Evolutionary conservation across 64 coral and sea anemone genomes (phyloP).

Genomic region (Porites australiensis): DNA sequence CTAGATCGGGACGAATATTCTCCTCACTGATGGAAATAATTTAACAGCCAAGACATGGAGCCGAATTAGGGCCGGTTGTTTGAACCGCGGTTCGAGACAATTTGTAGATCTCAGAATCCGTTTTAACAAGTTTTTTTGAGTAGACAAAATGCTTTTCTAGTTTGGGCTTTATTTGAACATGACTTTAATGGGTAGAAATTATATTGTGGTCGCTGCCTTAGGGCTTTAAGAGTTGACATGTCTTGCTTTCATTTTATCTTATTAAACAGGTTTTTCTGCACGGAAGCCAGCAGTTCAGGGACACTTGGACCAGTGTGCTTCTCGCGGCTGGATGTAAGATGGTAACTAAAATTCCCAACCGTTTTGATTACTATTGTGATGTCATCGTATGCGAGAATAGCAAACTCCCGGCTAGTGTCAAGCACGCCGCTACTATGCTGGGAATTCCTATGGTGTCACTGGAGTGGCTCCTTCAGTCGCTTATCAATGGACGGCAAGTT

Average conservation of each 20-base stretch:
- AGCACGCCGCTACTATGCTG: slow-evolving; percentile 66
- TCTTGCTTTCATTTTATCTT: neutral
- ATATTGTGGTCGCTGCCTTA: too few species aligned
- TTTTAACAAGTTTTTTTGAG: too few species aligned
- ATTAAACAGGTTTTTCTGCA: slow-evolving; percentile 75
- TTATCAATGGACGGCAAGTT: slow-evolving; percentile 87
- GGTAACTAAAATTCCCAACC: slow-evolving; percentile 86
- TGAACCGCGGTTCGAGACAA: too few species aligned
- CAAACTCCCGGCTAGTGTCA: slow-evolving; percentile 55
- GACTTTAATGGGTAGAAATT: too few species aligned
- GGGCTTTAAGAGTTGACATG: too few species aligned
- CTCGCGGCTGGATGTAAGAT: slow-evolving; percentile 84
- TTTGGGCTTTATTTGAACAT: too few species aligned
- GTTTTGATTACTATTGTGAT: slow-evolving; percentile 79
- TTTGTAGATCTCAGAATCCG: too few species aligned
- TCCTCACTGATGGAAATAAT: too few species aligned
- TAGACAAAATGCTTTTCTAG: too few species aligned
- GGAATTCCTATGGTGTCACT: slow-evolving; percentile 86
- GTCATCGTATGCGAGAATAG: slow-evolving; percentile 72
- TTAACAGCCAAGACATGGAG: too few species aligned
- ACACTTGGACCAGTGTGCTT: slow-evolving; percentile 80
- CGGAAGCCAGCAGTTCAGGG: slow-evolving; percentile 68
- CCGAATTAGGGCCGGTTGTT: too few species aligned
- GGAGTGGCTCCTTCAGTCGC: slow-evolving; percentile 91
- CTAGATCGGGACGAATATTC: too few species aligned